Percentiles rank a stretch among this genome's conserved stretches.
These are phyloP conservation scores for Corynorhinus townsendii DNA, from an alignment of 2,113 vertebrate genomes.

Conservation along the genomic window DNA sequence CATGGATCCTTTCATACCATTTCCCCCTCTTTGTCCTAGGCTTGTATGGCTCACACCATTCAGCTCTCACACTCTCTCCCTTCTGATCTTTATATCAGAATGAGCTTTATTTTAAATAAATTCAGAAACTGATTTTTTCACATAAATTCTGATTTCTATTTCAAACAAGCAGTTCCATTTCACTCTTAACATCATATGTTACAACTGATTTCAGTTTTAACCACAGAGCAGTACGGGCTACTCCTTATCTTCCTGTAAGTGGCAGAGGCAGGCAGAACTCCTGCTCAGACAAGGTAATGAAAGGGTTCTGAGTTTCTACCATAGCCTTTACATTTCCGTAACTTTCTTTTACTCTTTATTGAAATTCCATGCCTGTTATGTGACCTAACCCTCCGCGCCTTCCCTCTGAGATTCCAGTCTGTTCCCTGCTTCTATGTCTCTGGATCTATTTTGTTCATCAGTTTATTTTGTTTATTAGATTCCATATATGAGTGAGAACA, in stretches of 20 bases:
- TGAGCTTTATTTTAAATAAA: conserved; percentile 9
- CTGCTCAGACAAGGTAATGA: not conserved
- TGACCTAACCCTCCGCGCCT: not conserved
- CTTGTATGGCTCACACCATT: not conserved
- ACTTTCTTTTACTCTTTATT: not conserved
- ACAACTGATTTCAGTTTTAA: not conserved
- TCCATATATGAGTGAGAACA: not conserved
- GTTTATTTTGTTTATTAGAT: too few relatives aligned
- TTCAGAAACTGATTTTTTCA: not conserved
- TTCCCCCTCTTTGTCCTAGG: not conserved
- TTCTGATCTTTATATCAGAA: not conserved
- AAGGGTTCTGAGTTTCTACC: not conserved
- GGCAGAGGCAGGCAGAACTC: not conserved
- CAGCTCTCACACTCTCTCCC: not conserved
- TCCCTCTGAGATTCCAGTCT: too few relatives aligned
- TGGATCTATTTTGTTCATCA: too few relatives aligned
- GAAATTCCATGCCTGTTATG: not conserved
- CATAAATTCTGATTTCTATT: not conserved
- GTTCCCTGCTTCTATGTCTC: too few relatives aligned
- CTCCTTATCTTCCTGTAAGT: not conserved
- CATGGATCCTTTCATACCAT: not conserved
- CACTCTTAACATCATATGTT: not conserved
- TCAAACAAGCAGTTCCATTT: not conserved
- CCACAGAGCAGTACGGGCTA: not conserved
- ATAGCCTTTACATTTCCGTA: not conserved